Percentiles rank a stretch among this genome's conserved stretches.
Evolutionary conservation across 2,797 vertebrate genomes (phyloP).

Genomic region (Steatocranus sp.): DNA sequence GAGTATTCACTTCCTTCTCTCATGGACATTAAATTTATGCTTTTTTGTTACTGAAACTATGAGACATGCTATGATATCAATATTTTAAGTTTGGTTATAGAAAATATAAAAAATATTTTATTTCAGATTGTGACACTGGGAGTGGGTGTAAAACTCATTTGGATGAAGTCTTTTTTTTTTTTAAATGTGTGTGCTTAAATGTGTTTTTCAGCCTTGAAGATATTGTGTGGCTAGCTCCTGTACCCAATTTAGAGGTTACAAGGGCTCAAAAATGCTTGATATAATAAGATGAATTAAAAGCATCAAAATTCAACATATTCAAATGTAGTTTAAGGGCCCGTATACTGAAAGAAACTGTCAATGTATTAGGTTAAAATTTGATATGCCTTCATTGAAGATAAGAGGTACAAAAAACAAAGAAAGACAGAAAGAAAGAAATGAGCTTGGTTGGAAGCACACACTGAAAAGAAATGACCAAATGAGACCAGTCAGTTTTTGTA

Average conservation of each 20-base stretch:
- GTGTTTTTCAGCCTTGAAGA: background rate
- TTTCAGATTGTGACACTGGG: background rate
- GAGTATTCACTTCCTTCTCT: background rate
- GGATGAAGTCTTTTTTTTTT: background rate
- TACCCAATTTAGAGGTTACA: background rate
- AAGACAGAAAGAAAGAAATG: background rate
- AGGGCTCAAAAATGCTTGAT: background rate
- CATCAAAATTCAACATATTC: background rate
- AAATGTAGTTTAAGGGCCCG: background rate
- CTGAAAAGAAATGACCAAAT: background rate
- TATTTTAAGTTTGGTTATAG: background rate
- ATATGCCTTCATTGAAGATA: background rate
- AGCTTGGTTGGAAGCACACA: background rate
- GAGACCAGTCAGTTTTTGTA: background rate
- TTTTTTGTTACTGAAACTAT: background rate
- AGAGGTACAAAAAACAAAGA: background rate
- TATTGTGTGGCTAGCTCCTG: background rate
- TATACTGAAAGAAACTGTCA: background rate
- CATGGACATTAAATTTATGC: background rate
- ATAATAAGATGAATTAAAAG: background rate
- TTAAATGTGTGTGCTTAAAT: background rate
- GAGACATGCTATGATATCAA: background rate
- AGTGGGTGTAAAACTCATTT: background rate
- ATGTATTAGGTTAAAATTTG: background rate
- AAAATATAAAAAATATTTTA: background rate